These are phyloP conservation scores for Strigamia maritima DNA, from an alignment of 2,888 invertebrate genomes.

Conservation along the genomic window DNA sequence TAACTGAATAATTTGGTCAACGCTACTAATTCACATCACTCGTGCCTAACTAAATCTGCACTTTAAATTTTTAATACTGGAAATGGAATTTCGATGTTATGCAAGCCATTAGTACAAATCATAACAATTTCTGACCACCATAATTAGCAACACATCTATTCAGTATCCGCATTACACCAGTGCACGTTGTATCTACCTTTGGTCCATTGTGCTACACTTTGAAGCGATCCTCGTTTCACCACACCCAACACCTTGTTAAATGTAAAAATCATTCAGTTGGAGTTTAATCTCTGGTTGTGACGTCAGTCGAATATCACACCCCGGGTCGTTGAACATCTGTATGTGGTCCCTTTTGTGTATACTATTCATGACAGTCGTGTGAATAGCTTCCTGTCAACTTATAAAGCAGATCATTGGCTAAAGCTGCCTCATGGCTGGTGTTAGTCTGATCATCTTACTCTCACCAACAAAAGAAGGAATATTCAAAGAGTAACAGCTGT, in stretches of 20 bases:
- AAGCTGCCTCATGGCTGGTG: slow-evolving; percentile 24
- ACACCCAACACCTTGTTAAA: background rate
- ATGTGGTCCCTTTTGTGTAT: slow-evolving; percentile 27
- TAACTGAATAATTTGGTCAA: background rate
- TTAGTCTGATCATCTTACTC: slow-evolving; percentile 27
- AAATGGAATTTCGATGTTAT: too few species aligned
- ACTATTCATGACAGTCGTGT: slow-evolving; percentile 27
- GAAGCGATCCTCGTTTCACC: background rate
- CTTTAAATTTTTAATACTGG: background rate
- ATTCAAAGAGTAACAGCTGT: slow-evolving; percentile 27
- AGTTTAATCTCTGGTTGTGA: slow-evolving; percentile 19
- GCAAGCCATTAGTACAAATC: too few species aligned
- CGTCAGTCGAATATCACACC: slow-evolving; percentile 5
- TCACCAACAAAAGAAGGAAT: slow-evolving; percentile 18
- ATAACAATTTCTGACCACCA: background rate
- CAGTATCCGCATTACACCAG: background rate
- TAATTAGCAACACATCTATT: background rate
- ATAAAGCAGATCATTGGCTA: slow-evolving; percentile 29
- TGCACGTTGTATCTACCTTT: background rate
- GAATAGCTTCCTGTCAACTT: slow-evolving; percentile 24
- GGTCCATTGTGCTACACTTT: background rate
- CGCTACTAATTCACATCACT: background rate
- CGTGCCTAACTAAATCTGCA: background rate
- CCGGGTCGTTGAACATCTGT: slow-evolving; percentile 13
- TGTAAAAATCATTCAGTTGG: background rate